Evolutionary conservation across 92 coral and sea anemone genomes (phyloP).

Genomic region (Porites cylindrica): DNA sequence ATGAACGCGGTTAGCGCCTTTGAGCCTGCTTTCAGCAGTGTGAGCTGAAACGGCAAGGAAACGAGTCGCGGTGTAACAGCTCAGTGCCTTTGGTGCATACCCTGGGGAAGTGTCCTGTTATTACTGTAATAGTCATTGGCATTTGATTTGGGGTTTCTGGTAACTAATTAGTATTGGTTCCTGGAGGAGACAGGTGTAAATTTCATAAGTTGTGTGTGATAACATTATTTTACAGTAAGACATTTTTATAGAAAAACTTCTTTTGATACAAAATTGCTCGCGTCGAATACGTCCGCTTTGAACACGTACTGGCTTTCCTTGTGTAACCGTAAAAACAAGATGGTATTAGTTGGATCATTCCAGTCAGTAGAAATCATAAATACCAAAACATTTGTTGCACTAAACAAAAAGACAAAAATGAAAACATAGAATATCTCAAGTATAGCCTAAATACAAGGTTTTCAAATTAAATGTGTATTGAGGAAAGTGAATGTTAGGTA

Average conservation of each 20-base stretch:
- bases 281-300: constrained; percentile 7
- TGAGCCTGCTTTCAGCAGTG: not conserved
- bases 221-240: constrained; percentile 16
- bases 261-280: constrained; percentile 30
- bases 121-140: not conserved
- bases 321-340: not conserved
- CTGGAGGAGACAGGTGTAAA: constrained; percentile 3
- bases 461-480: not conserved
- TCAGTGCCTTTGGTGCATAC: not conserved
- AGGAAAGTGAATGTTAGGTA: not conserved
- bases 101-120: not conserved
- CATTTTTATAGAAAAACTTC: constrained; percentile 21
- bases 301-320: not conserved
- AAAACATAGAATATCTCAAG: not conserved
- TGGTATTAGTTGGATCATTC: not conserved
- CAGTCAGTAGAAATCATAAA: not conserved
- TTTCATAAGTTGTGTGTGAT: not conserved
- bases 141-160: not conserved
- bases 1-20: not conserved
- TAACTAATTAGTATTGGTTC: not conserved
- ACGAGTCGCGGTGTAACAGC: not conserved
- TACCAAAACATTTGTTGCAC: not conserved
- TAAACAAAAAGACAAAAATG: not conserved
- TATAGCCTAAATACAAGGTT: not conserved
- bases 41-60: not conserved